Base-by-base conservation (phyloP, 2,797 vertebrate genomes). In the Eutrigla gurnardus region DNA sequence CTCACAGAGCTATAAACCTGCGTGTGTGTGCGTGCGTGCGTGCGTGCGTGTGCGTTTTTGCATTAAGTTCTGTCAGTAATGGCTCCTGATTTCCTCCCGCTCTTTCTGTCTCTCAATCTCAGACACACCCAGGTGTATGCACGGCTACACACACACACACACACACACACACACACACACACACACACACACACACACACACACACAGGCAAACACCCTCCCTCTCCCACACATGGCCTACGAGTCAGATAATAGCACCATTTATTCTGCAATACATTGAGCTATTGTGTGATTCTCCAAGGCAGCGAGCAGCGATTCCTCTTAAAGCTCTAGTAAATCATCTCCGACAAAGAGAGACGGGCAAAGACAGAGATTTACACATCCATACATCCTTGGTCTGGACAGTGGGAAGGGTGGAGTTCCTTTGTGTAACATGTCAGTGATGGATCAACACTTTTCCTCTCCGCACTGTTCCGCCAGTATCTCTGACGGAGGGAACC, bases 1-100 rank as follows among this genome's bases (percentile, higher is more conserved):
- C 92, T 90, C 43, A 58, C 77, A 33, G 90, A 90, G 91, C 89
- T 90, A 91, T 94, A 92, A 93, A 93, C 84, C 81, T 43, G 6
- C 17, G 12, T 55, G 52, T 65, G 18, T 61, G 52, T 68, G n/a
- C n/a, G 53, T 33, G 58, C 75, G 59, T 72, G 53, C 47, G 60
- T 75, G 75, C 58, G 73, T 39, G 55, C 68, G 59, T 64, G 62
- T 55, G 80, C 80, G 70, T 72, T 90, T 79, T 85, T 82, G 92
- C 87, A 91, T 93, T 89, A 91, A 85, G 77, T 85, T 92, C 83
- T 92, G 88, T 92, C 90, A 88, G 89, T 93, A 92, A 92, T 91
- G 89, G 89, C 83, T 91, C 80, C 86, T 84, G 89, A 94, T 91
- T 93, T 93, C 91, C 85, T 91, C 82, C 70, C 8, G 43, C 85